phyloP scores from a whole-genome alignment of 2,888 invertebrate genomes.

The Emmelina monodactyla region DNA sequence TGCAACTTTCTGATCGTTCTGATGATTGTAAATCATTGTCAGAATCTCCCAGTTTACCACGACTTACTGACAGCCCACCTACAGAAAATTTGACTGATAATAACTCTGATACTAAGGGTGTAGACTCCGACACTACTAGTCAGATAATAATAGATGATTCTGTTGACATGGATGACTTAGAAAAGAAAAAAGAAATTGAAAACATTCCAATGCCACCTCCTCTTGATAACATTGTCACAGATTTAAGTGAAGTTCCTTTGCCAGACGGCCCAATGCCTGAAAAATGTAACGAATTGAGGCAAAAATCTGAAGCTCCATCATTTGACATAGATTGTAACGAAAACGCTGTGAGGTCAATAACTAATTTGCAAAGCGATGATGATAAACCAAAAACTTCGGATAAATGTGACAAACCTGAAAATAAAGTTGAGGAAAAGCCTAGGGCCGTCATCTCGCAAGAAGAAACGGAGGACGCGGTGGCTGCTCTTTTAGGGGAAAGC shows the following conservation, averaged over 20 bases:
- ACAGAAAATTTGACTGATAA: slow-evolving; percentile 24
- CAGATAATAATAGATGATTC: slow-evolving; percentile 8
- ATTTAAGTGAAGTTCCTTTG: slow-evolving; percentile 55
- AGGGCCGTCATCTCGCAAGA: slow-evolving; percentile 88
- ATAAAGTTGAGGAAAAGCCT: slow-evolving; percentile 77
- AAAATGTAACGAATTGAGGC: slow-evolving; percentile 18
- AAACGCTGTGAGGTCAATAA: slow-evolving; percentile 82
- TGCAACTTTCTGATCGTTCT: slow-evolving; percentile 26
- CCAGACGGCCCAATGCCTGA: slow-evolving; percentile 37
- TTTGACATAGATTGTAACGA: slow-evolving; percentile 66
- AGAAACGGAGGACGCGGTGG: slow-evolving; percentile 92
- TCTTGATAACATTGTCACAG: slow-evolving; percentile 38
- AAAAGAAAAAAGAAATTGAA: slow-evolving; percentile 34
- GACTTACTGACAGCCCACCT: slow-evolving; percentile 71
- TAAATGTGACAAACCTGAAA: slow-evolving; percentile 39
- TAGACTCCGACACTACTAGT: slow-evolving; percentile 14
- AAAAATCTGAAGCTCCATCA: not conserved
- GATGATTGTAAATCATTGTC: slow-evolving; percentile 39
- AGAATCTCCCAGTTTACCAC: slow-evolving; percentile 70
- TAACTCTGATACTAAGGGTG: slow-evolving; percentile 19
- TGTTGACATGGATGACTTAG: slow-evolving; percentile 26
- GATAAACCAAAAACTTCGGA: slow-evolving; percentile 35
- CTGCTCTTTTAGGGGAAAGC: slow-evolving; percentile 85
- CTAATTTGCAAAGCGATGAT: slow-evolving; percentile 52
- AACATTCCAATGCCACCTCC: slow-evolving; percentile 53